Base-by-base conservation (phyloP, 2,888 invertebrate genomes). In the Siphlonurus alternatus region DNA sequence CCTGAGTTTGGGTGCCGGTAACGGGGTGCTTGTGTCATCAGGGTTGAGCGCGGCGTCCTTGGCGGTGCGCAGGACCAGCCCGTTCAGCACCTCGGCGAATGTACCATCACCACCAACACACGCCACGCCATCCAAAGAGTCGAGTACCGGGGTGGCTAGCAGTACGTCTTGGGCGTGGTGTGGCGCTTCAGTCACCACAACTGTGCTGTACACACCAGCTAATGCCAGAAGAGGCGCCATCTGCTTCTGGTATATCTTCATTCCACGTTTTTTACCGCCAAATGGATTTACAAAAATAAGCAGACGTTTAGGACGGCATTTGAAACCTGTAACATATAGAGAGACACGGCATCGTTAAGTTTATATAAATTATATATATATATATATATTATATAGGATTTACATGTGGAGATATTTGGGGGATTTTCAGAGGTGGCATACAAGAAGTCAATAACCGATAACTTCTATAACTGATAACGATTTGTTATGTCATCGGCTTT, bases 91-190 rank as follows among this genome's bases (percentile, higher is more conserved):
- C 76, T 93, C 93, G 5, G 88, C 84, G 69, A 90, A 87, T 59
- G 91, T 89, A 0, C 93, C 93, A 74, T 93, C 93, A 0, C 93
- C 93, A 1, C 93, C 93, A 7, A 93, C 86, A 74, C 88, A 87
- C 20, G 87, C 84, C 22, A 91, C 79, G 0, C 87, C 88, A 76
- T 86, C 81, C 68, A 79, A 69, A 23, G 67, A 67, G 2, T 67
- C 67, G n/a, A 81, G 24, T 3, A 51, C 19, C 71, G 80, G 79
- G 65, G 80, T 78, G 64, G 76, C 78, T 59, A 80, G 72, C 61
- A 89, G 74, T 23, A 81, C 81, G 71, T 91, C 89, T 51, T 82
- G 80, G 38, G 89, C 89, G 75, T 91, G 90, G 73, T 88, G 86
- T 22, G 85, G 83, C 65, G 88, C 77, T 72, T 89, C 84, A 0